Evolutionary conservation across 2,113 vertebrate species (phyloP).

Genomic region (Lethenteron camtschaticum): DNA sequence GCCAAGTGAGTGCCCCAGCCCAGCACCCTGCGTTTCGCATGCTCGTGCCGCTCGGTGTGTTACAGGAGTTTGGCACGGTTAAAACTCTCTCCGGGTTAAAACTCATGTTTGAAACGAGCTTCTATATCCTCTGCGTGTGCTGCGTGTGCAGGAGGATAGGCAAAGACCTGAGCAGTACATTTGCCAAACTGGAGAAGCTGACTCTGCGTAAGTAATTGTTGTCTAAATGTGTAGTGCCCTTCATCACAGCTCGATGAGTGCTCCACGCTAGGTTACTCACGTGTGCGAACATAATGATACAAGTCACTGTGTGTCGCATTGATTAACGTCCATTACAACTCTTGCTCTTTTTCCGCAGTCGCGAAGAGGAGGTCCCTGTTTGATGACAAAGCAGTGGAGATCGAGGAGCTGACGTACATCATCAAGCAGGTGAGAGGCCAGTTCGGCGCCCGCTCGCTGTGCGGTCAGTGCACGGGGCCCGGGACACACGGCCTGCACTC

Average conservation of each 20-base stretch:
- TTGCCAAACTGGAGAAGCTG: slow-evolving; percentile 75
- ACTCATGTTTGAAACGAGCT: no score
- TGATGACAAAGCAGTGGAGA: slow-evolving; percentile 65
- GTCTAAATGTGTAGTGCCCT: background rate
- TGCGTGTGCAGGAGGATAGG: slow-evolving; percentile 43
- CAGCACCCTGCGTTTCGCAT: no score
- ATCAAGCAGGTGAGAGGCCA: slow-evolving; percentile 43
- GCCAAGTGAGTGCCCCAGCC: slow-evolving; percentile 46
- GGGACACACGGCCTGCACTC: no score
- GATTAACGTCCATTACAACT: background rate
- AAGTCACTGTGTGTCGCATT: background rate
- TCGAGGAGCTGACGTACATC: slow-evolving; percentile 71
- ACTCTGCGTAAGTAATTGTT: slow-evolving; percentile 47
- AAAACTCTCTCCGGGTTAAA: no score
- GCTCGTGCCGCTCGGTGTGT: no score
- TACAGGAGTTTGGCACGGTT: no score
- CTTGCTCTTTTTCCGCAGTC: slow-evolving; percentile 26
- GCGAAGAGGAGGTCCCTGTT: slow-evolving; percentile 75
- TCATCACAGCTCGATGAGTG: no score
- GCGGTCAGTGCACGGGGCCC: no score
- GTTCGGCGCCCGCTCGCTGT: no score
- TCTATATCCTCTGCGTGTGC: background rate
- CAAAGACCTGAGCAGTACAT: slow-evolving; percentile 74
- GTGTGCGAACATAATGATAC: background rate
- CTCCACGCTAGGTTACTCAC: no score